Percentiles rank a stretch among this genome's conserved stretches.
Conservation (phyloP, 92 coral and sea anemone genomes). For the Scolanthus callimorphus region DNA sequence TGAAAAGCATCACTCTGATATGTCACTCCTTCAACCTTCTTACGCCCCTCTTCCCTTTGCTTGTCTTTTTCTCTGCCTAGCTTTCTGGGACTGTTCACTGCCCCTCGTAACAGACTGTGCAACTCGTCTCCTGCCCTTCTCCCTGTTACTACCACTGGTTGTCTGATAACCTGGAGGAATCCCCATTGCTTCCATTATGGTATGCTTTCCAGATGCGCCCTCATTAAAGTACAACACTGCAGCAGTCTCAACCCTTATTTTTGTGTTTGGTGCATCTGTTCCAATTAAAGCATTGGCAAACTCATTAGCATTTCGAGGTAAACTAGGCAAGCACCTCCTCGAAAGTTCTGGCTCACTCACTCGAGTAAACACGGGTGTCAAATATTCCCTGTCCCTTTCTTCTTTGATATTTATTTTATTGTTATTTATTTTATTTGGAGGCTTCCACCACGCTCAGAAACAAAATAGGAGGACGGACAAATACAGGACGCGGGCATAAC, state of each 20-base stretch:
- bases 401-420: no score
- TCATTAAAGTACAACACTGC: conserved; percentile 36
- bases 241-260: conserved; percentile 33
- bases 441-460: no score
- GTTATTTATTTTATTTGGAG: no score
- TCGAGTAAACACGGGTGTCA: neutral
- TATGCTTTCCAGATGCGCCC: conserved; percentile 39
- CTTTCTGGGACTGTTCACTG: conserved; percentile 23
- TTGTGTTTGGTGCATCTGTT: conserved; percentile 44
- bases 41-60: conserved; percentile 52
- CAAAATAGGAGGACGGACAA: no score
- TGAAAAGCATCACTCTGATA: no score
- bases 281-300: conserved; percentile 45
- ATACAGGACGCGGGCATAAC: no score
- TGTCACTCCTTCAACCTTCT: no score
- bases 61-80: conserved; percentile 45
- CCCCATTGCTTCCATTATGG: conserved; percentile 21
- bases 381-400: no score
- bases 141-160: conserved; percentile 12
- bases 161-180: conserved; percentile 28
- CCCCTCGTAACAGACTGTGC: conserved; percentile 31
- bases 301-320: conserved; percentile 43
- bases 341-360: conserved; percentile 16
- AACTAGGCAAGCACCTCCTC: conserved; percentile 32
- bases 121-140: conserved; percentile 38